Conservation (phyloP, 2,888 invertebrate genomes). For the Arge pagana region DNA sequence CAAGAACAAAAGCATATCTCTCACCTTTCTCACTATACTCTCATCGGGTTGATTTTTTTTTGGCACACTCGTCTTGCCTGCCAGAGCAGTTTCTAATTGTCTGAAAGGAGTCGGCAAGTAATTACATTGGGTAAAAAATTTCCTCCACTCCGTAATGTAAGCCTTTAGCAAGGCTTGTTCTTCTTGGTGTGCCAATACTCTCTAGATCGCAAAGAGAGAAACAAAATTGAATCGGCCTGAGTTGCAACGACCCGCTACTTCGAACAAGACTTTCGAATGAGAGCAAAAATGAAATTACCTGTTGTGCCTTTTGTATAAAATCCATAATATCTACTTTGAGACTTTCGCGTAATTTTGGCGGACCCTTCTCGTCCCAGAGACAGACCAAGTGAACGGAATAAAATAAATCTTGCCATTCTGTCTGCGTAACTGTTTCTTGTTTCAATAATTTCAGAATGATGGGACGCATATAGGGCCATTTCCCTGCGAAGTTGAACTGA, state of each 20-base stretch:
- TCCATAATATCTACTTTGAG: slow-evolving; percentile 91
- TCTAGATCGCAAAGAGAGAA: slow-evolving; percentile 43
- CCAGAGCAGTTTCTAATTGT: slow-evolving; percentile 85
- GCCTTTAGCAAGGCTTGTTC: slow-evolving; percentile 94
- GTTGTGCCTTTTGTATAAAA: slow-evolving; percentile 92
- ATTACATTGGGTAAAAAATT: slow-evolving; percentile 96
- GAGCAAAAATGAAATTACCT: too few relatives aligned
- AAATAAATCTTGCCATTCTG: slow-evolving; percentile 98
- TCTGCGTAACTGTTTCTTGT: slow-evolving; percentile 90
- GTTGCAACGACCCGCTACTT: too few relatives aligned
- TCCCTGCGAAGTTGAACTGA: slow-evolving; percentile 88
- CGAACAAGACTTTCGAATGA: too few relatives aligned
- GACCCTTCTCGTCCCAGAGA: slow-evolving; percentile 96
- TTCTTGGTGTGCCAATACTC: slow-evolving; percentile 89
- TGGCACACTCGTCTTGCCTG: slow-evolving; percentile 65
- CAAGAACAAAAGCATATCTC: background rate
- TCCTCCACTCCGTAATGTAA: slow-evolving; percentile 97
- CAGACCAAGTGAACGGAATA: slow-evolving; percentile 95
- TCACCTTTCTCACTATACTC: slow-evolving; percentile 82
- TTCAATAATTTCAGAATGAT: slow-evolving; percentile 91
- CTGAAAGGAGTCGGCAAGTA: slow-evolving; percentile 96
- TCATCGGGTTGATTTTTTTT: slow-evolving; percentile 70
- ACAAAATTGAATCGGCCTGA: too few relatives aligned
- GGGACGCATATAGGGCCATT: slow-evolving; percentile 95
- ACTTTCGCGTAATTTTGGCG: slow-evolving; percentile 84